phyloP scores from a whole-genome alignment of 2,113 vertebrate genomes.

The Paradoxurus hermaphroditus region DNA sequence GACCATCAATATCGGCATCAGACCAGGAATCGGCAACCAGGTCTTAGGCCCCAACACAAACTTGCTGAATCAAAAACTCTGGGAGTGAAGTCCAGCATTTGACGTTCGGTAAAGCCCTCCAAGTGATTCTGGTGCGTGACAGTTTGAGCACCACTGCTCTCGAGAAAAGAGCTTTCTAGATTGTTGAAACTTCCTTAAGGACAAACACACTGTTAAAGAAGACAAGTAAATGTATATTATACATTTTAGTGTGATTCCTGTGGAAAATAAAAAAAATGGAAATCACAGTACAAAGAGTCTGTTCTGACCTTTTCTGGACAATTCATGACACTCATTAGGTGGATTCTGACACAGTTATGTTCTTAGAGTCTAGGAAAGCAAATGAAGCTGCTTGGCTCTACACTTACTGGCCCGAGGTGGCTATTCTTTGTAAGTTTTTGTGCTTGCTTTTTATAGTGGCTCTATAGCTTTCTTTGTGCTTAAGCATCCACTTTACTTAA shows the following conservation, averaged over 20 bases:
- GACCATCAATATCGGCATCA: neutral
- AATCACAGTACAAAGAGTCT: neutral
- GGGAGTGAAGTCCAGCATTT: neutral
- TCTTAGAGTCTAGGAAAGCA: neutral
- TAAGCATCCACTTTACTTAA: neutral
- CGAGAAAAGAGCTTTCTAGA: neutral
- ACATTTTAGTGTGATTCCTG: neutral
- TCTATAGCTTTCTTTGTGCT: neutral
- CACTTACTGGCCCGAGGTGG: neutral
- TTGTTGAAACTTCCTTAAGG: neutral
- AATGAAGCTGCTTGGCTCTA: neutral
- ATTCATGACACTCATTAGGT: neutral
- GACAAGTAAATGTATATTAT: neutral
- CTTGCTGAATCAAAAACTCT: neutral
- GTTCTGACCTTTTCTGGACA: neutral
- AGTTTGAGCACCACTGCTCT: neutral
- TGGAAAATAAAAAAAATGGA: neutral
- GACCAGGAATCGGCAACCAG: neutral
- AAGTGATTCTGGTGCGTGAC: neutral
- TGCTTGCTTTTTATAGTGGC: neutral
- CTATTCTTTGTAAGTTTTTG: neutral
- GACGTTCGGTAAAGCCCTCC: neutral
- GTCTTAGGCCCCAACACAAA: neutral
- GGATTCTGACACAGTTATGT: neutral
- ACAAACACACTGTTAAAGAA: constrained; percentile 1